Conservation (phyloP, 2,113 vertebrate genomes). For the Xenopus tropicalis region UCB_Xtro_10.0 CM004450.2:132588001-132588500, state of each 20-base stretch:
- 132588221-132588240: slow-evolving; percentile 23
- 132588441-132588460: background rate
- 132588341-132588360: background rate
- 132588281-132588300: background rate
- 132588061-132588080: too few species aligned
- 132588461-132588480: background rate
- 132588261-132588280: too few species aligned
- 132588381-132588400: background rate
- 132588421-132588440: background rate
- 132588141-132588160: too few species aligned
- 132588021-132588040: too few species aligned
- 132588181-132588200: background rate
- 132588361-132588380: slow-evolving; percentile 25
- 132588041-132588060: too few species aligned
- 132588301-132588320: background rate
- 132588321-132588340: background rate
- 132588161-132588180: background rate
- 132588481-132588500: background rate
- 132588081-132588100: too few species aligned
- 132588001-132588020: too few species aligned
- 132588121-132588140: too few species aligned
- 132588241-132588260: background rate
- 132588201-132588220: slow-evolving; percentile 11
- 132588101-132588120: too few species aligned
- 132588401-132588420: background rate